Base-by-base conservation (phyloP, 2,113 vertebrate species). In the Elaphurus davidianus region DNA sequence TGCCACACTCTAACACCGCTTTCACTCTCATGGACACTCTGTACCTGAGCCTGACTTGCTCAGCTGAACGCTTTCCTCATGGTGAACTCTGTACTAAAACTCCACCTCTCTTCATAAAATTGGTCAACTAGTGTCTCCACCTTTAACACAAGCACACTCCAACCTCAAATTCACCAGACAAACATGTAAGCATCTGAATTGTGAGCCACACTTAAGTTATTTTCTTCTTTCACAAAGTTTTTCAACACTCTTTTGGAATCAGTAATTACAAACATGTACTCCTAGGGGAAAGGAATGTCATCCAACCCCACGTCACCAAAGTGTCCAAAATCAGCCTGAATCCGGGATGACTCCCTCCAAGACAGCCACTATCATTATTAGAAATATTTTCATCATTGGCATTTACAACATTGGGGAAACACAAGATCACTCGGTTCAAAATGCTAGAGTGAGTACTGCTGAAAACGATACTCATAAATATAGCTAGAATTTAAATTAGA, bases 201-300 rank as follows among this genome's bases (percentile, higher is more conserved):
- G 57, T 81, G 57, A 94, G 55, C 40, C 62, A 71, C 5, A 36
- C 16, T 82, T n/a, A 25, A 28, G 19, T 60, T 71, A 40, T 84
- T 50, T 57, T 52, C 78, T 85, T 54, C 17, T 64, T 52, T 81
- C 64, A 45, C 27, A 97, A 96, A 95, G 30, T 90, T 97, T 95
- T 40, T 94, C 36, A 55, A 74, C 7, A 36, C 23, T 30, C 5
- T 62, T 71, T 67, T 90, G 11, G 55, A 83, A 91, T 59, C 16
- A 36, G 21, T 54, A 78, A 62, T 86, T 85, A 78, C 7, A 85
- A 92, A 87, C 21, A 87, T 45, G 64, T 1, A 59, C 28, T 81
- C 8, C 21, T 25, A 40, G 10, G 16, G 27, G 17, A 87, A 55
- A 90, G 7, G 25, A 89, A 13, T 23, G 5, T 78, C 67, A 60